Evolutionary conservation across 2,113 vertebrate species (phyloP), one percentile per base, ranked within the genome.

Genomic region (Camelus bactrianus): DNA sequence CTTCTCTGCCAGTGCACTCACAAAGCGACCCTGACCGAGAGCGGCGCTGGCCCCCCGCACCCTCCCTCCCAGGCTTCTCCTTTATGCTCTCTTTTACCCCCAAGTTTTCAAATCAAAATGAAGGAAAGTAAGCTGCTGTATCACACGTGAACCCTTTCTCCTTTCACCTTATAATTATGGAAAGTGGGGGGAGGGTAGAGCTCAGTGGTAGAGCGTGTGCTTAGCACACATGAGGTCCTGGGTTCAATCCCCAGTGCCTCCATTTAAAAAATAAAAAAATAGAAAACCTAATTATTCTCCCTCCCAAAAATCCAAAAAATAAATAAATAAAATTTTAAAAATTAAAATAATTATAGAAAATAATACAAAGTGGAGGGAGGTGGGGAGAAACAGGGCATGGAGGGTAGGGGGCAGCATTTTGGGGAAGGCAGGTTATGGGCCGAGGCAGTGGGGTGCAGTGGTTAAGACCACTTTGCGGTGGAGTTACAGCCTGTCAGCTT

Each of bases 21-120:
- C 19, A 24, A 30, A 70, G 38, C 14, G 26, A 38, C 58, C 52
- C 32, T 26, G 28, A 16, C 10, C 38, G 48, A 38, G 3, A 52
- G 3, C 7, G 35, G 2, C 5, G 10, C n/a, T 38, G 35, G 38
- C 24, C 3, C 3, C 1, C 0, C 0, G 0, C 7, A 11, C 9
- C 3, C 0, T 67, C 26, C 8, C 5, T 67, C 26, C 10, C 64
- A 30, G 32, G 19, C 30, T 16, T 4, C 62, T 67, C 42, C 28
- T 24, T 28, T 32, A 52, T 11, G 8, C 0, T 0, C 0, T 62
- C 58, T 65, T 50, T 82, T 22, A 48, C 12, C 6, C 32, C 5
- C 3, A 48, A 6, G 22, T 50, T 80, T 67, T n/a, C 35, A 32
- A n/a, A 75, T 46, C n/a, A 35, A 69, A 56, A n/a, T 16, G 35